These are phyloP conservation scores for Psephotus haematonotus DNA, from an alignment of 2,113 vertebrate species.

Conservation along the genomic window DNA sequence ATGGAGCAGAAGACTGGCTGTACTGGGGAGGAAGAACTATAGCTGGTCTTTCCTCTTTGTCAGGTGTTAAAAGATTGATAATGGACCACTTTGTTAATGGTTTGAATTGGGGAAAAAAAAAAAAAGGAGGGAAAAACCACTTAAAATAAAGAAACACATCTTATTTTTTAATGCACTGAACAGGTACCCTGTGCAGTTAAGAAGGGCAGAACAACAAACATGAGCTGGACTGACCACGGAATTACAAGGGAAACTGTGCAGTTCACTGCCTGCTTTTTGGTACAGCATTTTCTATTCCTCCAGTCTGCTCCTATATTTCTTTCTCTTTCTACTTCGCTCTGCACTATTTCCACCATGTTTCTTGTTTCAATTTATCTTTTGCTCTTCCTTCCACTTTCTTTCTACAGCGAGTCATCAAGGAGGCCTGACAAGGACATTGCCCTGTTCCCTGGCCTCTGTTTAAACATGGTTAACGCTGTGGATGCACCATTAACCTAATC, in stretches of 20 bases:
- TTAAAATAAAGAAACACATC: neutral
- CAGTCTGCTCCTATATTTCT: neutral
- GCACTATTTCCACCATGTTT: neutral
- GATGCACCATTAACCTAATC: neutral
- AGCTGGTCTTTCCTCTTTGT: neutral
- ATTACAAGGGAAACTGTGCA: neutral
- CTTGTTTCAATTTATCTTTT: neutral
- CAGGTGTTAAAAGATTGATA: neutral
- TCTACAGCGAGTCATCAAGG: neutral
- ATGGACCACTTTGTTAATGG: neutral
- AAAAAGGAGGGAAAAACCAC: neutral
- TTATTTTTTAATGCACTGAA: neutral
- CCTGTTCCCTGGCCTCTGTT: neutral
- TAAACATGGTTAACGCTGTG: neutral
- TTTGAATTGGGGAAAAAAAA: neutral
- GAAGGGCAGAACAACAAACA: neutral
- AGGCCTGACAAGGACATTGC: neutral
- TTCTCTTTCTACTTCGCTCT: neutral
- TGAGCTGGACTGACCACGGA: fast-evolving
- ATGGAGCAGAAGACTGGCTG: neutral
- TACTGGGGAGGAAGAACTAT: slow-evolving; percentile 26
- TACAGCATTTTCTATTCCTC: neutral
- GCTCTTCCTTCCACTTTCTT: neutral
- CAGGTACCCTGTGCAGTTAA: neutral
- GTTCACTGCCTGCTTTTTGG: neutral